Base-by-base conservation (phyloP, 2,113 vertebrate genomes). In the Melierax canorus region DNA sequence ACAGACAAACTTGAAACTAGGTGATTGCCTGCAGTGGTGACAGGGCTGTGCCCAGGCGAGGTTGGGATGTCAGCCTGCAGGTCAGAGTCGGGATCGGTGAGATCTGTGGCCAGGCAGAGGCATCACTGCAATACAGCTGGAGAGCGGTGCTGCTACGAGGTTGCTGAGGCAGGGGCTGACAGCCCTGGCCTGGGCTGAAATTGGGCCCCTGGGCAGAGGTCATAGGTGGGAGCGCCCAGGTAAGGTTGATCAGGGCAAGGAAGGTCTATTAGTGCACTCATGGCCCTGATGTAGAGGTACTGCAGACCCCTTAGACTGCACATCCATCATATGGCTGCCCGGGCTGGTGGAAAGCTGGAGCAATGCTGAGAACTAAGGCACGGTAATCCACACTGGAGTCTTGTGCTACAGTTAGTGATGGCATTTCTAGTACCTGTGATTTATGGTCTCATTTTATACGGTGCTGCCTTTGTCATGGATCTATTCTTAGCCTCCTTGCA, bases 241-340 rank as follows among this genome's bases (percentile, higher is more conserved):
- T 19, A 7, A 29, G 30, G 18, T 8, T 67, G 23, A 18, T 64
- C 9, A 72, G 56, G n/a, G 22, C 20, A 75, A 67, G 11, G 58
- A 29, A 82, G 24, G 32, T 67, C 51, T n/a, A 1, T 77, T 30
- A 71, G 17, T n/a, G 26, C 16, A 10, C 11, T 41, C 0, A 0
- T 38, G 43, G 15, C 36, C 46, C 56, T 88, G 51, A 45, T 3
- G 10, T 3, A 38, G n/a, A 32, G 19, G 8, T 59, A 10, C 29
- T 1, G 2, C 38, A 58, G 45, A 50, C 9, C 8, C 4, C 13
- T 60, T 71, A 60, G 13, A 32, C 2, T 12, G 32, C 14, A 30
- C 6, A 9, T 34, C 4, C 23, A 0, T 30, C 0, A 0, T 21
- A 5, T 9, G 10, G 5, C 27, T 90, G 8, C 38, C 41, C 20